phyloP scores from a whole-genome alignment of 2,113 vertebrate genomes.

The Bufo gargarizans region DNA sequence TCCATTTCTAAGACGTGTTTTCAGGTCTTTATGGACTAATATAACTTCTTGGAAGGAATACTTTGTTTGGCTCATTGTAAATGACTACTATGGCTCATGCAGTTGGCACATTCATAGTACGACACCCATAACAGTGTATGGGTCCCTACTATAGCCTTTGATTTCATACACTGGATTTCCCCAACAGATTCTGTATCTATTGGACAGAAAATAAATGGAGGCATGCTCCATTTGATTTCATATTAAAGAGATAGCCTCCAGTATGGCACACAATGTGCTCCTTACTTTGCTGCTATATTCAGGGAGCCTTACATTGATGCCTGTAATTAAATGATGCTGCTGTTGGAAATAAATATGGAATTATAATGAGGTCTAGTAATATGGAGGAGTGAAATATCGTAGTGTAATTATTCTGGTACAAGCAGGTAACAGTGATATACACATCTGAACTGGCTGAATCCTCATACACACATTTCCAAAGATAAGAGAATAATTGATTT shows the following conservation, averaged over 20 bases:
- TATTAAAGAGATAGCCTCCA: background rate
- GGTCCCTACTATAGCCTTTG: background rate
- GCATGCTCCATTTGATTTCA: background rate
- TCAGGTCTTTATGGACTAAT: background rate
- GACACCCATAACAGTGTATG: background rate
- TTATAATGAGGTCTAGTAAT: conserved; percentile 30
- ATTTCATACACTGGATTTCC: background rate
- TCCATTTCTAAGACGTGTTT: background rate
- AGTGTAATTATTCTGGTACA: conserved; percentile 16
- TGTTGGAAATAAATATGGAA: background rate
- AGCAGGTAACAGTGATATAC: conserved; percentile 34
- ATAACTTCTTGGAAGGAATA: background rate
- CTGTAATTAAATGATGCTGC: background rate
- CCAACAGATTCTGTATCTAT: too few species aligned
- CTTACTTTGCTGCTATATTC: background rate
- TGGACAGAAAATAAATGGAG: too few species aligned
- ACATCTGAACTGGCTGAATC: conserved; percentile 13
- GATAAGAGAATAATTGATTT: conserved; percentile 57
- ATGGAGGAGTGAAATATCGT: conserved; percentile 11
- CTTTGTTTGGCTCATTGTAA: background rate
- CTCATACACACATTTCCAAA: conserved; percentile 41
- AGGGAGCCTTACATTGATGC: background rate
- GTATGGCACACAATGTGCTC: background rate
- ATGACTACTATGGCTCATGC: background rate
- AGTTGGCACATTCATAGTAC: background rate